Evolutionary conservation across 2,888 invertebrate species (phyloP), one percentile per base, ranked within the genome.

Genomic region (Philereme transversata): DNA sequence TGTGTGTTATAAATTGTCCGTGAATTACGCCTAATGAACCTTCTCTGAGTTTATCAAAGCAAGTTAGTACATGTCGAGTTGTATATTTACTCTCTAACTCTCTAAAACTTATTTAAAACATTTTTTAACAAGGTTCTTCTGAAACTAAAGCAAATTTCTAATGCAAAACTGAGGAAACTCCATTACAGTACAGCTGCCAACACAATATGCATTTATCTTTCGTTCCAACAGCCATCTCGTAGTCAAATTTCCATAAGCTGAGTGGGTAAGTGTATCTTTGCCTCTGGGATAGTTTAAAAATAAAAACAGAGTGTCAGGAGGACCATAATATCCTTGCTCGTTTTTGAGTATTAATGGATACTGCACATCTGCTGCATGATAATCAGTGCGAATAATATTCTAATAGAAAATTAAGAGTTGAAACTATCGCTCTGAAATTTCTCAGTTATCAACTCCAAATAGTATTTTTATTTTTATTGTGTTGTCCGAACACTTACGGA

Each of bases 121-220:
- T 22, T 44, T 49, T 53, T 43, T 50, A 49, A 33, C 40, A 49
- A 51, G 34, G 9, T 45, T 56, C 38, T 50, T 34, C 46, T 48
- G 57, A 54, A 56, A 55, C 55, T 58, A 43, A 57, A 57, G 54
- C 47, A 47, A 57, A 62, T 59, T 59, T 63, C 63, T 62, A 58
- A 65, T 68, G 65, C 65, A 63, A 63, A 61, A 51, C 58, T 58
- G 51, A 60, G 52, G 60, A 52, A 62, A 67, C 62, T 67, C 60
- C 55, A 64, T 64, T 67, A 60, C 51, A 59, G 50, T 62, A 56
- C 59, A 58, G 60, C 60, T 65, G 65, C 60, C 60, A 63, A 56
- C 65, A 57, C 64, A 67, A 65, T 66, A 67, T 67, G 62, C 67
- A 67, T 67, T 67, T 67, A 65, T 67, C 60, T 67, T 56, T 58